These are phyloP conservation scores for Hirtodrosophila alboralis DNA, from an alignment of 2,888 invertebrate species.

Conservation along the genomic window DNA sequence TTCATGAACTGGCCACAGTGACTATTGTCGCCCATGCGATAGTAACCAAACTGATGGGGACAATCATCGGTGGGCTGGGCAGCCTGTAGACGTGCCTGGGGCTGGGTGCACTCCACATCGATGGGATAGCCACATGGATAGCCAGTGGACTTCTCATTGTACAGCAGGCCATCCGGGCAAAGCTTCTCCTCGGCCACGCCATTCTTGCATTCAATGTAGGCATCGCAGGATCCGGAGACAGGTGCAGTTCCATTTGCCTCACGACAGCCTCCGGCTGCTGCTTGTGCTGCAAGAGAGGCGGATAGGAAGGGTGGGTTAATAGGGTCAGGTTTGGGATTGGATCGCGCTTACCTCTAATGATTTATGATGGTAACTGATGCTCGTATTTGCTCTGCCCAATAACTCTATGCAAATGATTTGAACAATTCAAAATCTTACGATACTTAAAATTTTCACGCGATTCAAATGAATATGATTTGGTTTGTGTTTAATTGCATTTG, in stretches of 20 bases:
- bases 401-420: slow-evolving; percentile 27
- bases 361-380: slow-evolving; percentile 68
- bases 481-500: too few species aligned
- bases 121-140: slow-evolving; percentile 94
- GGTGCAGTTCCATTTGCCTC: slow-evolving; percentile 89
- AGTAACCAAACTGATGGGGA: slow-evolving; percentile 93
- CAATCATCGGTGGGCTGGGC: slow-evolving; percentile 89
- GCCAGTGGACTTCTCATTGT: slow-evolving; percentile 89
- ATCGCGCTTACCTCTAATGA: slow-evolving; percentile 78
- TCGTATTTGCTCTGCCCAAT: slow-evolving; percentile 18
- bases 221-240: slow-evolving; percentile 89
- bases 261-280: slow-evolving; percentile 85
- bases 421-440: slow-evolving; percentile 6
- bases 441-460: too few species aligned
- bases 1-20: slow-evolving; percentile 92
- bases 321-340: slow-evolving; percentile 37
- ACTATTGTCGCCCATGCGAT: slow-evolving; percentile 87
- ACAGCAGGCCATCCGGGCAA: slow-evolving; percentile 93
- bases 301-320: slow-evolving; percentile 58
- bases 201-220: slow-evolving; percentile 89
- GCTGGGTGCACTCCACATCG: slow-evolving; percentile 90
- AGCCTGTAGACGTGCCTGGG: slow-evolving; percentile 87
- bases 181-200: slow-evolving; percentile 90
- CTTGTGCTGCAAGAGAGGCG: slow-evolving; percentile 63
- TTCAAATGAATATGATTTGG: too few species aligned